These are phyloP conservation scores for Cranoglanis bouderius DNA, from an alignment of 2,113 vertebrate genomes.

Conservation along the genomic window DNA sequence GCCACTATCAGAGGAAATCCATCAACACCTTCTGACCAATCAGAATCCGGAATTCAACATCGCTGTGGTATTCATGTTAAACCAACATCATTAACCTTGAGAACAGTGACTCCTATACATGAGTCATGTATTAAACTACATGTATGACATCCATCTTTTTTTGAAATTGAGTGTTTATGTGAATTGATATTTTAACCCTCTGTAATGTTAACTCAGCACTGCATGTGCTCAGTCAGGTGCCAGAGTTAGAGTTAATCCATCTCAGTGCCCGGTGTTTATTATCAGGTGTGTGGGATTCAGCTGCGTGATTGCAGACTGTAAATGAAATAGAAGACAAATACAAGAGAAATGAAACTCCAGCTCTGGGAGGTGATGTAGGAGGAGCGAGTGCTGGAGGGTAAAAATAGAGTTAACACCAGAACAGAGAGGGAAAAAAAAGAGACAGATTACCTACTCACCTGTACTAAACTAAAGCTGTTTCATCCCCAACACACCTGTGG, in stretches of 20 bases:
- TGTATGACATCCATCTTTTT: neutral
- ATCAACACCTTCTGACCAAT: neutral
- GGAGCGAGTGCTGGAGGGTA: neutral
- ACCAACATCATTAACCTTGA: neutral
- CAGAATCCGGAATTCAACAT: neutral
- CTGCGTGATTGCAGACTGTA: neutral
- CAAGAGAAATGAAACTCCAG: neutral
- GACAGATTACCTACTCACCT: neutral
- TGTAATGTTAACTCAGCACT: neutral
- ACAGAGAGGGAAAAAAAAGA: neutral
- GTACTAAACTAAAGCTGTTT: neutral
- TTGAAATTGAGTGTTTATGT: neutral
- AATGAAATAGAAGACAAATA: neutral
- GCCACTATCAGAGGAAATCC: neutral
- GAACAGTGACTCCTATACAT: neutral
- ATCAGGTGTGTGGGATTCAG: slow-evolving; percentile 6
- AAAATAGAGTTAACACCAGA: neutral
- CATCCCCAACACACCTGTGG: neutral
- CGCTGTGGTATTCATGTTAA: neutral
- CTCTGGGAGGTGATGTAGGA: neutral
- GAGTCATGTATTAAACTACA: neutral
- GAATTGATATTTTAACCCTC: neutral
- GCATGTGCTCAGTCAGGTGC: neutral
- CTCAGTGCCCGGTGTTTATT: neutral
- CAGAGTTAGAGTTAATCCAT: neutral